Percentiles rank a stretch among this genome's conserved stretches.
Conservation (phyloP, 2,113 vertebrate genomes). For the Struthio camelus region DNA sequence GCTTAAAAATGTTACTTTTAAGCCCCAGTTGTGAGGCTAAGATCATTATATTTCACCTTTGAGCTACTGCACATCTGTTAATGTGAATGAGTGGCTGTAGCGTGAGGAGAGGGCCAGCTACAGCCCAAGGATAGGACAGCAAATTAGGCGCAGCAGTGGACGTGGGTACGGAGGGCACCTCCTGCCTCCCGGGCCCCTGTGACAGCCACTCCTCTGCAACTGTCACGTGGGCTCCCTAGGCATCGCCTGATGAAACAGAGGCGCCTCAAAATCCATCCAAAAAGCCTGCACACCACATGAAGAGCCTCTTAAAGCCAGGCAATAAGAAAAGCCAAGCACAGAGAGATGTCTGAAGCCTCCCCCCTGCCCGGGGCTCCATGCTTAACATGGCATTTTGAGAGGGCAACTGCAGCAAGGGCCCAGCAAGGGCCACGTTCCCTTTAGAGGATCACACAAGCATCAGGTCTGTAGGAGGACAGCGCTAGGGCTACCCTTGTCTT, state of each 20-base stretch:
- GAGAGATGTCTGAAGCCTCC: not conserved
- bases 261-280: not conserved
- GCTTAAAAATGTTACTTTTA: not conserved
- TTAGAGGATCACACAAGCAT: not conserved
- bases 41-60: not conserved
- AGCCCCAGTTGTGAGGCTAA: not conserved
- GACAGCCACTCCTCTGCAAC: rapidly evolving
- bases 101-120: not conserved
- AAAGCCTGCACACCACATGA: not conserved
- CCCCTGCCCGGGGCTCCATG: too few species aligned
- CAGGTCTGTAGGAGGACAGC: not conserved
- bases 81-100: not conserved
- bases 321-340: not conserved
- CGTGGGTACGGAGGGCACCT: rapidly evolving
- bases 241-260: not conserved
- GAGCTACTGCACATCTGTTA: not conserved
- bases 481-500: not conserved
- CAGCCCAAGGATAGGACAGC: not conserved
- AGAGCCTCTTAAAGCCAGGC: not conserved
- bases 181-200: not conserved
- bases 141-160: not conserved
- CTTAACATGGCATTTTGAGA: not conserved
- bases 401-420: not conserved
- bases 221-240: not conserved
- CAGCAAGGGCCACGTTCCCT: not conserved